Conservation (phyloP, 2,888 invertebrate species). For the Stenchaetothrips biformis region DNA sequence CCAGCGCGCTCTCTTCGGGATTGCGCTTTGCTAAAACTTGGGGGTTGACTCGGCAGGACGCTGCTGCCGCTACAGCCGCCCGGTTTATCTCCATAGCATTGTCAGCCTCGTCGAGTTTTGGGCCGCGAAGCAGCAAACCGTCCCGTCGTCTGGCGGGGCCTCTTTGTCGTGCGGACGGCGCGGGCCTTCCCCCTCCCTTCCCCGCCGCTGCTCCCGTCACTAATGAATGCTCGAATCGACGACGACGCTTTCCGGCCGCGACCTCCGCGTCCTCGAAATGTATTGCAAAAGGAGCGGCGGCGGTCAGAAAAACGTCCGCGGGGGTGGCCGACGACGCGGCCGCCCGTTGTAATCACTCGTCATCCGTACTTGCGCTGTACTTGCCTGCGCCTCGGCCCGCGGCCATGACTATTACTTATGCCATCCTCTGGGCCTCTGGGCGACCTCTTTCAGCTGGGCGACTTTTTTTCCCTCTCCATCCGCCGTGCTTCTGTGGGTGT, state of each 20-base stretch:
- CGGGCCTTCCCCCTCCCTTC: neutral
- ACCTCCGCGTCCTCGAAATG: neutral
- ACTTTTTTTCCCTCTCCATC: neutral
- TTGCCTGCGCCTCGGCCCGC: neutral
- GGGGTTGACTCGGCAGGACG: neutral
- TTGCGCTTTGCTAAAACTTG: conserved; percentile 14
- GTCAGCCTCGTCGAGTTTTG: conserved; percentile 3
- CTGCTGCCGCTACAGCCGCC: neutral
- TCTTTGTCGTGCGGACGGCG: neutral
- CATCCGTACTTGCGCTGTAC: neutral
- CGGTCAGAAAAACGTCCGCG: neutral
- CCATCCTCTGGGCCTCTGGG: neutral
- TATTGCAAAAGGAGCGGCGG: neutral
- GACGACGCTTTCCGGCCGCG: conserved; percentile 1
- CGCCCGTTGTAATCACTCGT: neutral
- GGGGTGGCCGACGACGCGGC: neutral
- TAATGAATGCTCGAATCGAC: conserved; percentile 17
- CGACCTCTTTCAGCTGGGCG: conserved; percentile 14
- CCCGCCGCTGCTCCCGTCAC: neutral
- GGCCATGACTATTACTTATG: conserved; percentile 11
- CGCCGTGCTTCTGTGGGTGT: conserved; percentile 25
- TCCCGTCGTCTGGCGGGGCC: conserved; percentile 1
- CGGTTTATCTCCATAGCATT: conserved; percentile 12
- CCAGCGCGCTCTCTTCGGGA: neutral
- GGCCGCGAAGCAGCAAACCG: conserved; percentile 10